Conservation (phyloP, 2,797 vertebrate species). For the Hyperoplus lanceolatus region DNA sequence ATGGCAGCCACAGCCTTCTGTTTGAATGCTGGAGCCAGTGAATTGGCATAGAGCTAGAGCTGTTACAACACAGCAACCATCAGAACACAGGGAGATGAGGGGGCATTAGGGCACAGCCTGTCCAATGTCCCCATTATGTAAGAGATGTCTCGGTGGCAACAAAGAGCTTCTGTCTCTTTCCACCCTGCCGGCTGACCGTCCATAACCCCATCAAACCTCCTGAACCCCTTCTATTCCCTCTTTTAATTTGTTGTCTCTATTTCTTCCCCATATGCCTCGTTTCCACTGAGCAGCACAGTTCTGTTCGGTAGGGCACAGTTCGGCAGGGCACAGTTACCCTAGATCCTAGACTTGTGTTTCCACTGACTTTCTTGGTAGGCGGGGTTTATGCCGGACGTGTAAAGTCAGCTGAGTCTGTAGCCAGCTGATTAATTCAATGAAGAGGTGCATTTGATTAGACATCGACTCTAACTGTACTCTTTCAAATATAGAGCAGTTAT, state of each 20-base stretch:
- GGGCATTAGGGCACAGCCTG: conserved; percentile 37
- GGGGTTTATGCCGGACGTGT: too few species aligned
- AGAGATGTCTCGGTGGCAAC: conserved; percentile 53
- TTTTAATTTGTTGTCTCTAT: background rate
- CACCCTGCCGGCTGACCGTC: conserved; percentile 21
- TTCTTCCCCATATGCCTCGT: background rate
- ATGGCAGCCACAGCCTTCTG: background rate
- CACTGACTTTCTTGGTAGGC: too few species aligned
- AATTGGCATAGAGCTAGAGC: conserved; percentile 22
- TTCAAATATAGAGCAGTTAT: conserved; percentile 17
- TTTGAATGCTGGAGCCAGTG: background rate
- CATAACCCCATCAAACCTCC: conserved; percentile 33
- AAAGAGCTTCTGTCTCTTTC: conserved; percentile 45
- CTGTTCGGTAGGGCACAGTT: too few species aligned
- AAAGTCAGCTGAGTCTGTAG: too few species aligned
- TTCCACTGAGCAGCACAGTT: too few species aligned
- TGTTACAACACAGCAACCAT: conserved; percentile 7
- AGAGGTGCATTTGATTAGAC: too few species aligned
- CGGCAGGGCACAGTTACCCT: too few species aligned
- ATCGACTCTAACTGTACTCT: too few species aligned
- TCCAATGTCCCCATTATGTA: conserved; percentile 55
- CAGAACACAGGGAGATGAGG: conserved; percentile 23
- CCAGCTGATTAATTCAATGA: too few species aligned
- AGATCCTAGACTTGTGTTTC: too few species aligned
- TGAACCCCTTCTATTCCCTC: background rate